These are phyloP conservation scores for Bucco capensis DNA, from an alignment of 2,113 vertebrate genomes.

Conservation along the genomic window DNA sequence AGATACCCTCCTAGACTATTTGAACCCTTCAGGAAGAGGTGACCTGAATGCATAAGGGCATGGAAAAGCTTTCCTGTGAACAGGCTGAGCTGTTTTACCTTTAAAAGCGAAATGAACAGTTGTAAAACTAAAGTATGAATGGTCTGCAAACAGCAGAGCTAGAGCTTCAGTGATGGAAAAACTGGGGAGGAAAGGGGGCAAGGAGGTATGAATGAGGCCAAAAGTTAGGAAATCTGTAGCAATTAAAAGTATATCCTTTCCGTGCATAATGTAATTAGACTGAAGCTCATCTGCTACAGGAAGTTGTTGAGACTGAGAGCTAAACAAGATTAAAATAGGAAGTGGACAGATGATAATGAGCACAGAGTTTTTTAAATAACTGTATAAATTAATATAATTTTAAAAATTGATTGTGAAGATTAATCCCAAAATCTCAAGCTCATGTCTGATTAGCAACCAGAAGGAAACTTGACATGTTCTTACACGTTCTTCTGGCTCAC, in stretches of 20 bases:
- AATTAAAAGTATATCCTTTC: constrained; percentile 29
- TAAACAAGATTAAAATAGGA: constrained; percentile 38
- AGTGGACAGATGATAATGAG: neutral
- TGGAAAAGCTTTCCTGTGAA: neutral
- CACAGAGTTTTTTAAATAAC: constrained; percentile 10
- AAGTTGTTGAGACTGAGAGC: constrained; percentile 43
- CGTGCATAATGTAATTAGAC: neutral
- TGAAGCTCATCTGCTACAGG: constrained; percentile 30
- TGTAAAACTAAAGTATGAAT: neutral
- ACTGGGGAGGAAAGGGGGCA: neutral
- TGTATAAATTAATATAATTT: constrained; percentile 8
- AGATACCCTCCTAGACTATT: neutral
- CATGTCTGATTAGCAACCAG: constrained; percentile 29
- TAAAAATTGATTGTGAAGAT: neutral
- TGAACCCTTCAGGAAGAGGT: neutral
- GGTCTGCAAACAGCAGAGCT: neutral
- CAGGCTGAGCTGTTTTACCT: neutral
- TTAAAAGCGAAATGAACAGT: neutral
- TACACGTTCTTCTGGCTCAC: constrained; percentile 7
- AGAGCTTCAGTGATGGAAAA: neutral
- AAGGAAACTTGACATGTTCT: neutral
- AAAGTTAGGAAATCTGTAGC: constrained; percentile 15
- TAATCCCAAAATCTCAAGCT: constrained; percentile 8
- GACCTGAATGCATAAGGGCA: neutral
- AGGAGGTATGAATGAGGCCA: neutral